Evolutionary conservation across 2,888 invertebrate genomes (phyloP).

Genomic region (Lasioglossum pauxillum): DNA sequence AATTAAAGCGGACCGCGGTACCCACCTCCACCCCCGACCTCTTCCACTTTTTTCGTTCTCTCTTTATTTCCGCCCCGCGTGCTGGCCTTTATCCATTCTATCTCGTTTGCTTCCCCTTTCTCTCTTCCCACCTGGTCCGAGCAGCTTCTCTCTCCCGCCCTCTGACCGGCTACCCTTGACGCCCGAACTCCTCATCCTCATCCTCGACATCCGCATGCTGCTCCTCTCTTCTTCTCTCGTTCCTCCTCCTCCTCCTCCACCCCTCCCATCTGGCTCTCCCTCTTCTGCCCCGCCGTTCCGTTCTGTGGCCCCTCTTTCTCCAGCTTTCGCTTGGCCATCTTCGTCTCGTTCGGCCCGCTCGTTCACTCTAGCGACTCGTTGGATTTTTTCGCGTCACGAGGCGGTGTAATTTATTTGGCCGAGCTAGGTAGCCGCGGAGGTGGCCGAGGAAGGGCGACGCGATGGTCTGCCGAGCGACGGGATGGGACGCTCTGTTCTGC

Average conservation of each 20-base stretch:
- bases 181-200: constrained; percentile 55
- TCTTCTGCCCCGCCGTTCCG: background rate
- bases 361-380: constrained; percentile 77
- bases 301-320: background rate
- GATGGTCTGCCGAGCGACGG: constrained; percentile 40
- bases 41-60: constrained; percentile 75
- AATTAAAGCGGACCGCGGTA: constrained; percentile 82
- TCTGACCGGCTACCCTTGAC: constrained; percentile 43
- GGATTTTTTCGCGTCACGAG: constrained; percentile 84
- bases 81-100: constrained; percentile 72
- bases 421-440: constrained; percentile 73
- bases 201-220: constrained; percentile 55
- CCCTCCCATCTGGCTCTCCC: background rate
- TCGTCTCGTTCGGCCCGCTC: constrained; percentile 49
- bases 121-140: constrained; percentile 32
- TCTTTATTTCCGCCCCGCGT: constrained; percentile 75
- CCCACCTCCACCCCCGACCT: constrained; percentile 73
- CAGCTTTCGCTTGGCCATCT: background rate
- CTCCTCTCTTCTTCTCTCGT: constrained; percentile 25
- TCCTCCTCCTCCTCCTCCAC: background rate
- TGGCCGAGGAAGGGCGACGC: constrained; percentile 63
- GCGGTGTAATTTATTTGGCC: constrained; percentile 83
- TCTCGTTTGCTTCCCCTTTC: constrained; percentile 49
- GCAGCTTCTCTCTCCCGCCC: constrained; percentile 45
- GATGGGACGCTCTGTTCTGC: constrained; percentile 36